A percentile compares a stretch with the other conserved stretches of the same genome.
phyloP scores from a whole-genome alignment of 1,140 invertebrate species.

The Maconellicoccus hirsutus region DNA sequence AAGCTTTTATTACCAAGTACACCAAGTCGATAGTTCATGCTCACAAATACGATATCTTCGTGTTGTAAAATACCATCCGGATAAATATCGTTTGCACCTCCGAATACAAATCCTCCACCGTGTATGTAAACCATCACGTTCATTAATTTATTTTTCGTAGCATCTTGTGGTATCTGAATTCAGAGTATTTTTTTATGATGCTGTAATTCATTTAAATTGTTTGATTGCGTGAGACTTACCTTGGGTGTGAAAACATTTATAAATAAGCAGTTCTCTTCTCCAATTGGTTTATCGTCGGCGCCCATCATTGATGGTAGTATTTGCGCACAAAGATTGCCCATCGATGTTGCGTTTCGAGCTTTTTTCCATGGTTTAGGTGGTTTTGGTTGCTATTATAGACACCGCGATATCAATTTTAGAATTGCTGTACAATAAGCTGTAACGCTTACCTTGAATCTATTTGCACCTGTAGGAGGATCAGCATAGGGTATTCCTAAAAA shows the following conservation, averaged over 20 bases:
- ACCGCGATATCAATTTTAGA: too few relatives aligned
- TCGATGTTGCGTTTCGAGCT: neutral
- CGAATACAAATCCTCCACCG: conserved; percentile 38
- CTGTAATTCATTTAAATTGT: too few relatives aligned
- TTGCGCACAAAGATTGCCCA: neutral
- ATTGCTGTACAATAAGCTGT: too few relatives aligned
- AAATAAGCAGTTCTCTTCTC: conserved; percentile 31
- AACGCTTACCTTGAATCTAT: too few relatives aligned
- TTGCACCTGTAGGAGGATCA: too few relatives aligned
- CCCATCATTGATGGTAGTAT: too few relatives aligned
- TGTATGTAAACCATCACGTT: conserved; percentile 42
- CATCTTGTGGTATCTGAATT: too few relatives aligned
- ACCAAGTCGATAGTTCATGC: conserved; percentile 51
- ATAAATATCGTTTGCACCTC: conserved; percentile 34
- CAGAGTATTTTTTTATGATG: too few relatives aligned
- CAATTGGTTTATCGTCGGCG: conserved; percentile 18
- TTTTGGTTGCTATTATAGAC: neutral
- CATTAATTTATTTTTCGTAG: neutral
- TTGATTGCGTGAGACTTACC: conserved; percentile 25
- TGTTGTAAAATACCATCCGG: conserved; percentile 42
- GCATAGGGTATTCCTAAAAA: too few relatives aligned
- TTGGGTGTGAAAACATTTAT: conserved; percentile 31
- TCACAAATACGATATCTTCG: conserved; percentile 45
- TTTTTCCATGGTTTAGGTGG: neutral
- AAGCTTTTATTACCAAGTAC: conserved; percentile 35